These are phyloP conservation scores for Anorthoa munda DNA, from an alignment of 2,888 invertebrate genomes.

Conservation along the genomic window DNA sequence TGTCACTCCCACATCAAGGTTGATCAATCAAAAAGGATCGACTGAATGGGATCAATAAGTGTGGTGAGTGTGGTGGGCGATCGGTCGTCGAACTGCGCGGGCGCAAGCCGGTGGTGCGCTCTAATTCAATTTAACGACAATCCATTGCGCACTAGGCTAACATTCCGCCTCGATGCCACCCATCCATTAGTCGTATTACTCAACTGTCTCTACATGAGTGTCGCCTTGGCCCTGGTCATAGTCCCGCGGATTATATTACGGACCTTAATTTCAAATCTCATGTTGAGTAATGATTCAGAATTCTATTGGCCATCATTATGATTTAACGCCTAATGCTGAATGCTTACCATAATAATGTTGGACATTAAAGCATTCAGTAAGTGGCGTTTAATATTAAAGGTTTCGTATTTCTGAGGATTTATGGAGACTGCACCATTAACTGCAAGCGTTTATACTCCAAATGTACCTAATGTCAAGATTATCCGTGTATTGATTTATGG, in stretches of 20 bases:
- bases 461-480: conserved; percentile 51
- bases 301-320: conserved; percentile 72
- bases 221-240: conserved; percentile 68
- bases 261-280: conserved; percentile 74
- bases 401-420: conserved; percentile 71
- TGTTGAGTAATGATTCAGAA: conserved; percentile 70
- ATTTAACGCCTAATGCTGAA: conserved; percentile 74
- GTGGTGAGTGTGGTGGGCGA: conserved; percentile 87
- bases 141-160: conserved; percentile 80
- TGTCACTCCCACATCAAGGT: conserved; percentile 84
- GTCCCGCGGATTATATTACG: conserved; percentile 67
- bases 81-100: conserved; percentile 91
- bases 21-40: conserved; percentile 89
- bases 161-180: conserved; percentile 78
- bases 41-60: conserved; percentile 87
- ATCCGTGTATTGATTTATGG: conserved; percentile 58
- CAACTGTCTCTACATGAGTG: conserved; percentile 74
- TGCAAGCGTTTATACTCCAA: conserved; percentile 47
- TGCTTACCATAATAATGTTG: conserved; percentile 62
- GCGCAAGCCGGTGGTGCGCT: conserved; percentile 86
- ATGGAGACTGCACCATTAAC: conserved; percentile 59
- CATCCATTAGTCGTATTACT: conserved; percentile 73
- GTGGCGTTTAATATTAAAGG: conserved; percentile 72
- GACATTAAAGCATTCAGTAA: conserved; percentile 71
- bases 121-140: conserved; percentile 90